Base-by-base conservation (phyloP, 2,888 invertebrate genomes). In the Bedellia somnulentella region DNA sequence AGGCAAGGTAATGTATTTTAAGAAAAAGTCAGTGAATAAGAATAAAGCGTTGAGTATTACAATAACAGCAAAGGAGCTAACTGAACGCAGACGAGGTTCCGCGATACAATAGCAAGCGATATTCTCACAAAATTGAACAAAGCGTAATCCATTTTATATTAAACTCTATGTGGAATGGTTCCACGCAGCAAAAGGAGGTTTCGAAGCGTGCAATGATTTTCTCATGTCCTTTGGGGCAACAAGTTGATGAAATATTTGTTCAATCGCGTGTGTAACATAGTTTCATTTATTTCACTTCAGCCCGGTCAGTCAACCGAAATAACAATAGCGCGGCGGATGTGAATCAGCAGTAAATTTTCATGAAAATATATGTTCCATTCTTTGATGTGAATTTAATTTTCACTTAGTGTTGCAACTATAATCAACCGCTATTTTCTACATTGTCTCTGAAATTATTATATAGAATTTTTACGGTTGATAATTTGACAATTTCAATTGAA, bases 211-310 rank as follows among this genome's bases (percentile, higher is more conserved):
- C 51, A 58, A 61, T 57, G 54, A 57, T 59, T 60, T 55, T 53
- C 51, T 47, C 47, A 42, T 48, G 49, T 61, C 59, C 57, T 60
- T 45, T 43, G 57, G 53, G 63, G 63, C 62, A 64, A 70, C 66
- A 63, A 68, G 62, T 68, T 66, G 66, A 70, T 70, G 64, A 68
- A 70, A 67, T 66, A 70, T 71, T 68, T 70, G 67, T 47, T 63
- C 64, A 68, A 62, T 68, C 59, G 62, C 54, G 59, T 60, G 73
- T 70, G 55, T 60, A 66, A 62, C 60, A 60, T 61, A 63, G 63
- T 70, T 68, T 66, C 68, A 68, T 68, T 70, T 67, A 68, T 70
- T 68, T 61, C 66, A 62, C 63, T 70, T 67, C 64, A 67, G 52
- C 52, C 60, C 48, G 61, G 49, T 57, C 63, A 55, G 45, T 63